phyloP scores from a whole-genome alignment of 92 coral and sea anemone species.

The Palythoa grandiflora region DNA sequence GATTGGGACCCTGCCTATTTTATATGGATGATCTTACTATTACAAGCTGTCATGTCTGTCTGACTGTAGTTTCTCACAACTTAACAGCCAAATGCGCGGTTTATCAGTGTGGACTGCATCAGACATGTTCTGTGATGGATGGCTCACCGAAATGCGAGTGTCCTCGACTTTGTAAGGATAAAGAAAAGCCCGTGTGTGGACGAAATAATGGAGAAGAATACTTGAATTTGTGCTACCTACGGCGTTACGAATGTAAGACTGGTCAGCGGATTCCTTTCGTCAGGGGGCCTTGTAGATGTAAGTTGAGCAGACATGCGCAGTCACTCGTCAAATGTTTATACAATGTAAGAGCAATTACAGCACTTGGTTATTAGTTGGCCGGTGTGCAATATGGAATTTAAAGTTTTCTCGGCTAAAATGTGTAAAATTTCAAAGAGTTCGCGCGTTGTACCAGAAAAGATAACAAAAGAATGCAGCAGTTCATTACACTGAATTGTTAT shows the following conservation, averaged over 20 bases:
- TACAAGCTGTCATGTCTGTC: not conserved
- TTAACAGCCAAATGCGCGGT: constrained; percentile 57
- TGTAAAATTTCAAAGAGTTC: too few relatives aligned
- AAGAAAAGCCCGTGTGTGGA: constrained; percentile 76
- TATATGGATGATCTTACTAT: too few relatives aligned
- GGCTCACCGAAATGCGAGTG: constrained; percentile 70
- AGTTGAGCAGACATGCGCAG: constrained; percentile 1
- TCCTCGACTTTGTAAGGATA: constrained; percentile 76
- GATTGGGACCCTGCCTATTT: too few relatives aligned
- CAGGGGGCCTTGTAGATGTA: constrained; percentile 82
- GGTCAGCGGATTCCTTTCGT: constrained; percentile 67
- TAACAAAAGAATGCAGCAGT: too few relatives aligned
- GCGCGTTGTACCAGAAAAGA: too few relatives aligned
- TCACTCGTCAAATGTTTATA: not conserved
- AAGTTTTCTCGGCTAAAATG: too few relatives aligned
- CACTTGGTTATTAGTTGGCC: too few relatives aligned
- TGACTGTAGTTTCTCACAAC: not conserved
- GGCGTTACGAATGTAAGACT: constrained; percentile 79
- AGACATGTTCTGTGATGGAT: constrained; percentile 57
- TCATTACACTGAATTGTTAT: too few relatives aligned
- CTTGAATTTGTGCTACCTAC: constrained; percentile 65
- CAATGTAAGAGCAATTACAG: too few relatives aligned
- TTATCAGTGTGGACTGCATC: constrained; percentile 64
- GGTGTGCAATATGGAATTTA: too few relatives aligned
- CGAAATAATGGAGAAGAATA: constrained; percentile 69